Percentiles rank a stretch among this genome's conserved stretches.
Conservation (phyloP, 2,888 invertebrate genomes). For the Cartodere bifasciata region DNA sequence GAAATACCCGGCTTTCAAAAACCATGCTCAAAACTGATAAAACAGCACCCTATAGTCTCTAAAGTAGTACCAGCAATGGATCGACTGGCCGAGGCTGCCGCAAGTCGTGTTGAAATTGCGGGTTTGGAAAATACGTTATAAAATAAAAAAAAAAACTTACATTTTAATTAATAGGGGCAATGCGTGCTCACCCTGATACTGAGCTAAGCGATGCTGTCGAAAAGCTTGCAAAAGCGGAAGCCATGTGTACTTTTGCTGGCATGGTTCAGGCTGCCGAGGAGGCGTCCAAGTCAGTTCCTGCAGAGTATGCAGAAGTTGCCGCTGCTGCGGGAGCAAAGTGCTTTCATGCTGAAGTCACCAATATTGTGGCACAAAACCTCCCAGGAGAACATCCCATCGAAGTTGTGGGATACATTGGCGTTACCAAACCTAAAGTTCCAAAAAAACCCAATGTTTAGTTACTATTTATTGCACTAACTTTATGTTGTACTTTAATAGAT, state of each 20-base stretch:
- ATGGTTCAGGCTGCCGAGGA: conserved; percentile 35
- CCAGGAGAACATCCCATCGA: conserved; percentile 33
- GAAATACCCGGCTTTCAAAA: no score
- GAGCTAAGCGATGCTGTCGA: conserved; percentile 34
- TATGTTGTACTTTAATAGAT: no score
- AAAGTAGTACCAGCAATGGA: conserved; percentile 12
- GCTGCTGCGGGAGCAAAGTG: conserved; percentile 33
- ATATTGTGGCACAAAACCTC: conserved; percentile 27
- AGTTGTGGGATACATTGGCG: conserved; percentile 36
- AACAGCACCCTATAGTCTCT: neutral
- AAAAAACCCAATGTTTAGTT: conserved; percentile 18
- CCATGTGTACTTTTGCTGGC: conserved; percentile 33
- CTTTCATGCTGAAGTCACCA: conserved; percentile 28
- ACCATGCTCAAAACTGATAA: no score
- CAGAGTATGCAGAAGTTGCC: conserved; percentile 36
- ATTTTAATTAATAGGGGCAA: conserved; percentile 7
- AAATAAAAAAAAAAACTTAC: neutral
- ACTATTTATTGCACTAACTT: no score
- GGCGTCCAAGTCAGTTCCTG: conserved; percentile 34
- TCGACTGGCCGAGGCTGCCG: conserved; percentile 24
- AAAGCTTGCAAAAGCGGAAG: conserved; percentile 35
- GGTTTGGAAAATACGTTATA: conserved; percentile 2
- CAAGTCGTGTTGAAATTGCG: conserved; percentile 27
- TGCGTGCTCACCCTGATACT: conserved; percentile 24
- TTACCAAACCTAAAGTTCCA: conserved; percentile 32